Evolutionary conservation across 1,140 invertebrate genomes (phyloP).

Genomic region (Drosophila ironensis): DNA sequence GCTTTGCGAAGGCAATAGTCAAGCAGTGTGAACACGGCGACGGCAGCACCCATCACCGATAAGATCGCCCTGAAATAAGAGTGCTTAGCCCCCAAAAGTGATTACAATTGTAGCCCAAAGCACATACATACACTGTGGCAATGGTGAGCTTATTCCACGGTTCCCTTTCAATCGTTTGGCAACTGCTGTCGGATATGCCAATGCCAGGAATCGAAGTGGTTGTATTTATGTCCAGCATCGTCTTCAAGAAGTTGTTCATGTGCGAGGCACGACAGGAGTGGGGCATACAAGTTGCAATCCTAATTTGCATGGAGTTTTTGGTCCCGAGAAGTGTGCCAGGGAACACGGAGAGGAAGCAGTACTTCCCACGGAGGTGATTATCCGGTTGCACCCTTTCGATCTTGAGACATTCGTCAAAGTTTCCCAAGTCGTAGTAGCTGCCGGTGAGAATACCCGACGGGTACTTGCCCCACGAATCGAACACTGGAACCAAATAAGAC

Average conservation of each 20-base stretch:
- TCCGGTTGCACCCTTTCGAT: background rate
- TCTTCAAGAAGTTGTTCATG: conserved; percentile 1
- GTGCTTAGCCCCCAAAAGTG: background rate
- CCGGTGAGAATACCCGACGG: conserved; percentile 9
- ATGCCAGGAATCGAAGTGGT: background rate
- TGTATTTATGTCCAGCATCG: background rate
- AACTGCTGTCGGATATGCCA: background rate
- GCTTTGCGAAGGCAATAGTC: conserved; percentile 34
- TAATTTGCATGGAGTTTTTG: background rate
- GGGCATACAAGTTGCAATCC: conserved; percentile 1
- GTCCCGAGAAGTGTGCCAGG: background rate
- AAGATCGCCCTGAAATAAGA: conserved; percentile 19
- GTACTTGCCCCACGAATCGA: conserved; percentile 48
- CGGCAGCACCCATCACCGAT: conserved; percentile 3
- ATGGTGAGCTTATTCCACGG: conserved; percentile 12
- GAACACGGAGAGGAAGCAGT: conserved; percentile 10
- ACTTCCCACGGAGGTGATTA: conserved; percentile 36
- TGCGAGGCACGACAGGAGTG: conserved; percentile 17
- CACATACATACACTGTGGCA: background rate
- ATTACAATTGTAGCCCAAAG: too few species aligned
- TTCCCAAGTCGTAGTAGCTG: conserved; percentile 46
- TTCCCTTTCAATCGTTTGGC: background rate
- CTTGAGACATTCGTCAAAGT: conserved; percentile 51
- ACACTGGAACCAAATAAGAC: conserved; percentile 28
- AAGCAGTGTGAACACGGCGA: conserved; percentile 18